These are phyloP conservation scores for Adoxophyes honmai DNA, from an alignment of 1,140 invertebrate species.

Conservation along the genomic window DNA sequence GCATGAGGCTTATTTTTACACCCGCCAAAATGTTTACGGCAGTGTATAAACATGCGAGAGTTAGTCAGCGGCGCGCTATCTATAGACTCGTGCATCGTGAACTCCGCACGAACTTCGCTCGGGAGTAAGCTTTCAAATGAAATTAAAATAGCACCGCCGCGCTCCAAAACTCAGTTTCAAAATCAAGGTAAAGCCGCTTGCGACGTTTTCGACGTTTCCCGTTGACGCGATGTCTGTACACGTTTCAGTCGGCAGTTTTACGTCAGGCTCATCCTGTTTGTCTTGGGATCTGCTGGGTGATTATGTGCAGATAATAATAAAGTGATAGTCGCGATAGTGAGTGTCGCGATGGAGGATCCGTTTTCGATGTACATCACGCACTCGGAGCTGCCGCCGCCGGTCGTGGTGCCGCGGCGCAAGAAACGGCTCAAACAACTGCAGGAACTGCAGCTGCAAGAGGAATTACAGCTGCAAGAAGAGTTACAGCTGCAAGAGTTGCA, in stretches of 20 bases:
- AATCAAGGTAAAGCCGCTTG: slow-evolving; percentile 72
- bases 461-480: slow-evolving; percentile 5
- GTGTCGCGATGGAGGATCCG: slow-evolving; percentile 60
- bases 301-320: slow-evolving; percentile 18
- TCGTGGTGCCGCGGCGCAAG: slow-evolving; percentile 67
- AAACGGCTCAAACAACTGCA: slow-evolving; percentile 65
- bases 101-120: slow-evolving; percentile 61
- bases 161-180: slow-evolving; percentile 64
- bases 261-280: slow-evolving; percentile 51
- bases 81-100: slow-evolving; percentile 39
- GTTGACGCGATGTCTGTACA: slow-evolving; percentile 43
- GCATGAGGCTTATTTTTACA: slow-evolving; percentile 33
- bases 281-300: slow-evolving; percentile 21
- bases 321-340: slow-evolving; percentile 31
- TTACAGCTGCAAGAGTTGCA: not conserved
- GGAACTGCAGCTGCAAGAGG: slow-evolving; percentile 16
- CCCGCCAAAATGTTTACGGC: slow-evolving; percentile 6
- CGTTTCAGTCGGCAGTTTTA: slow-evolving; percentile 34
- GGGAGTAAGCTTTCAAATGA: slow-evolving; percentile 60
- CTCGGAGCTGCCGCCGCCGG: slow-evolving; percentile 59
- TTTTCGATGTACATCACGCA: slow-evolving; percentile 68
- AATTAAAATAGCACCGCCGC: slow-evolving; percentile 68
- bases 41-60: not conserved
- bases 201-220: slow-evolving; percentile 58
- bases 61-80: slow-evolving; percentile 24